Evolutionary conservation across 2,888 invertebrate species (phyloP).

Genomic region (Rhingia campestris): DNA sequence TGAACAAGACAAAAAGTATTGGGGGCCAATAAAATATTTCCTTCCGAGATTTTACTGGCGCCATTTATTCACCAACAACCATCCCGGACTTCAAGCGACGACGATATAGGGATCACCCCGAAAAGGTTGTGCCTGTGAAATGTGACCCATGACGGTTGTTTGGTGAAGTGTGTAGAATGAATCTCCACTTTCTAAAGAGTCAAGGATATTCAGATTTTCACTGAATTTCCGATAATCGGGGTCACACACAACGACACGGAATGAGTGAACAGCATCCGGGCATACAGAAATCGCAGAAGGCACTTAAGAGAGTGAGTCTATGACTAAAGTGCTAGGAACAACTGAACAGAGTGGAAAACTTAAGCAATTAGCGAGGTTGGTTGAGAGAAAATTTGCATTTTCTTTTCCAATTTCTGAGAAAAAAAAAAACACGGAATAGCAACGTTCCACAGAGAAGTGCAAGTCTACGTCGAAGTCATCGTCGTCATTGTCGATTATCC

Average conservation of each 20-base stretch:
- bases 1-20: slow-evolving; percentile 11
- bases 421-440: not conserved
- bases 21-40: slow-evolving; percentile 44
- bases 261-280: not conserved
- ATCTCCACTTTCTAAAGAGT: slow-evolving; percentile 34
- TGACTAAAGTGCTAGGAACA: slow-evolving; percentile 23
- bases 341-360: slow-evolving; percentile 62
- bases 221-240: slow-evolving; percentile 50
- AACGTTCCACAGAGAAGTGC: slow-evolving; percentile 20
- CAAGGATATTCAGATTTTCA: slow-evolving; percentile 65
- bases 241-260: slow-evolving; percentile 27
- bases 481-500: slow-evolving; percentile 70
- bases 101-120: slow-evolving; percentile 5
- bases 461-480: slow-evolving; percentile 58
- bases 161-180: slow-evolving; percentile 17
- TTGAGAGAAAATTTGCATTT: slow-evolving; percentile 55
- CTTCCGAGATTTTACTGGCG: slow-evolving; percentile 46
- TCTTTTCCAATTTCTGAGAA: slow-evolving; percentile 15
- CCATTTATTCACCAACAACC: slow-evolving; percentile 28
- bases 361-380: slow-evolving; percentile 69
- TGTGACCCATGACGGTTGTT: slow-evolving; percentile 44
- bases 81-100: slow-evolving; percentile 28
- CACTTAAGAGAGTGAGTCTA: slow-evolving; percentile 39
- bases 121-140: slow-evolving; percentile 28
- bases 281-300: slow-evolving; percentile 40